Evolutionary conservation across 2,113 vertebrate species (phyloP).

Genomic region (Lasiurus cinereus): DNA sequence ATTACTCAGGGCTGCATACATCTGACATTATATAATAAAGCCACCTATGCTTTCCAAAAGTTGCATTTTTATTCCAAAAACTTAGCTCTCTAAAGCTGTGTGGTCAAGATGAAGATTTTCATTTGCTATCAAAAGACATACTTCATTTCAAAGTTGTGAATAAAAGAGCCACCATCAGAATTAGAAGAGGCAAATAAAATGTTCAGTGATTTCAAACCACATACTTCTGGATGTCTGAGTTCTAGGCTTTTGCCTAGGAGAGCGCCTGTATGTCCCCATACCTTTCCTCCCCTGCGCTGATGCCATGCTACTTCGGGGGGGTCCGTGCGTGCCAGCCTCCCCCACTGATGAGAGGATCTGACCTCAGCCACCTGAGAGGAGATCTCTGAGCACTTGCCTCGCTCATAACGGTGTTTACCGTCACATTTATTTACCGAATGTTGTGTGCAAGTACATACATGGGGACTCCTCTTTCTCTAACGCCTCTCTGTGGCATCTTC

Average conservation of each 20-base stretch:
- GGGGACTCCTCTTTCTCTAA: background rate
- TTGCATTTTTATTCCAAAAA: background rate
- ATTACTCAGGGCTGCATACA: background rate
- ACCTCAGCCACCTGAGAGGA: too few relatives aligned
- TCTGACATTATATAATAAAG: conserved; percentile 12
- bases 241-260: too few relatives aligned
- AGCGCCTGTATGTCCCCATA: too few relatives aligned
- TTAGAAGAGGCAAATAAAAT: background rate
- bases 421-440: too few relatives aligned
- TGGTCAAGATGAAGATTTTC: background rate
- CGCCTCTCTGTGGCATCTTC: background rate
- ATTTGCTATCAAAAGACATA: background rate
- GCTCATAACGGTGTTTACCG: accelerated
- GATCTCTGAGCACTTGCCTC: background rate
- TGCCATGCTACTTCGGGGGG: too few relatives aligned
- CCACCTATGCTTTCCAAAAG: conserved; percentile 1
- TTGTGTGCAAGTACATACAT: background rate
- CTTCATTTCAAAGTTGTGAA: background rate
- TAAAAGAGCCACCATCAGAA: background rate
- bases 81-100: background rate
- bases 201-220: background rate
- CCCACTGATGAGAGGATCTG: background rate
- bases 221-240: too few relatives aligned
- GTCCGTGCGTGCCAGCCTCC: too few relatives aligned
- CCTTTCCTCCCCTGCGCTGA: too few relatives aligned